These are phyloP conservation scores for Ambastaia sidthimunki DNA, from an alignment of 2,797 vertebrate species.

Conservation along the genomic window DNA sequence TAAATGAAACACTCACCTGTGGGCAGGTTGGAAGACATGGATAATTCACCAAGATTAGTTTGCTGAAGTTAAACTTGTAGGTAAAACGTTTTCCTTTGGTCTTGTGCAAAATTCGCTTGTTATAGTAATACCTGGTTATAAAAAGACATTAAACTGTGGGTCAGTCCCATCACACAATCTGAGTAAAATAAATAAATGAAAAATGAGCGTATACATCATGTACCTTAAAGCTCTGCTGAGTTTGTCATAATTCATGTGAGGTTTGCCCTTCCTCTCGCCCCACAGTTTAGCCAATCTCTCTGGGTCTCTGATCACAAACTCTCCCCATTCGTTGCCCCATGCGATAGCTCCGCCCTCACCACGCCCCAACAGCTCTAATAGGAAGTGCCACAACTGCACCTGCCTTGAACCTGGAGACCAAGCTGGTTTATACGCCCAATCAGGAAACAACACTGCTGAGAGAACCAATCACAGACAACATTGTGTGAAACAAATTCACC, in stretches of 20 bases:
- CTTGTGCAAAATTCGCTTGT: slow-evolving; percentile 83
- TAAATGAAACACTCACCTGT: slow-evolving; percentile 63
- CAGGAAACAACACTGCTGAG: slow-evolving; percentile 77
- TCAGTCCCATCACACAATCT: slow-evolving; percentile 26
- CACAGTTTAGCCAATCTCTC: slow-evolving; percentile 63
- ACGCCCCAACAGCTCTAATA: slow-evolving; percentile 61
- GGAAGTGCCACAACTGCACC: slow-evolving; percentile 68
- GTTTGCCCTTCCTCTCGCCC: slow-evolving; percentile 67
- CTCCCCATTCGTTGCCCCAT: slow-evolving; percentile 66
- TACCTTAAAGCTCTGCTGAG: slow-evolving; percentile 83
- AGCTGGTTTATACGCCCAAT: slow-evolving; percentile 82
- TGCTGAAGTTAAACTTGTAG: slow-evolving; percentile 85
- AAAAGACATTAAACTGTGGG: slow-evolving; percentile 33
- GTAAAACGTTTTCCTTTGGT: slow-evolving; percentile 85
- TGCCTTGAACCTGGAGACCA: slow-evolving; percentile 80
- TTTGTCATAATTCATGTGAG: slow-evolving; percentile 85
- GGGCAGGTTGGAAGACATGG: slow-evolving; percentile 65
- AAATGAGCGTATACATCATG: not conserved
- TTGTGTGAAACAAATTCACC: not conserved
- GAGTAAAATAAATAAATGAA: not conserved
- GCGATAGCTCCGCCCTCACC: slow-evolving; percentile 55
- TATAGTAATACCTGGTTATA: slow-evolving; percentile 82
- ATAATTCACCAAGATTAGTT: slow-evolving; percentile 80
- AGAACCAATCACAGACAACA: slow-evolving; percentile 11
- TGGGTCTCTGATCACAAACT: slow-evolving; percentile 66